These are phyloP conservation scores for Cheirogaleus major DNA, from an alignment of 2,797 vertebrate genomes.

Conservation along the genomic window DNA sequence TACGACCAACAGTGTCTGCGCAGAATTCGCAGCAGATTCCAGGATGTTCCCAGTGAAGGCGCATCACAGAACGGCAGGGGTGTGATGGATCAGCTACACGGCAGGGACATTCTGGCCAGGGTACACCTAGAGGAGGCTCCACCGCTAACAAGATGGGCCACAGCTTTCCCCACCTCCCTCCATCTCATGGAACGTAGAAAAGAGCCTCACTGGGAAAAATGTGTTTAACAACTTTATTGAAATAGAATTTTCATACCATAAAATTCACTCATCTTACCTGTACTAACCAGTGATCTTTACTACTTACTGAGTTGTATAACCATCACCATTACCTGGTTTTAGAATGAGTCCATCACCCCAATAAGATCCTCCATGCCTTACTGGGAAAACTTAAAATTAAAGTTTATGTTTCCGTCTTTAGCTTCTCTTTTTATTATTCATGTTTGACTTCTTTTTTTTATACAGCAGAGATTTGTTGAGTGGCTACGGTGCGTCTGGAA, in stretches of 20 bases:
- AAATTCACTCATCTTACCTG: neutral
- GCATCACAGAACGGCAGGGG: fast-evolving
- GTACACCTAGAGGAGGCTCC: too few species aligned
- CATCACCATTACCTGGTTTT: too few species aligned
- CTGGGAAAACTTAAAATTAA: neutral
- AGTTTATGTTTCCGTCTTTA: neutral
- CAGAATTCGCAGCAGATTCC: neutral
- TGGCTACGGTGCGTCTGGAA: too few species aligned
- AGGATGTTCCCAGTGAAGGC: fast-evolving
- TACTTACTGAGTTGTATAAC: neutral
- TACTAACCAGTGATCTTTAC: neutral
- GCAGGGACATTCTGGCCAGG: neutral
- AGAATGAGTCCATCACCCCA: neutral
- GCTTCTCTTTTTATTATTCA: neutral
- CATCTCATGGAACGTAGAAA: neutral
- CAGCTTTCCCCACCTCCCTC: neutral
- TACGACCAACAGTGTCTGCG: fast-evolving
- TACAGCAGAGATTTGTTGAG: neutral
- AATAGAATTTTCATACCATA: neutral
- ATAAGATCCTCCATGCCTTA: neutral
- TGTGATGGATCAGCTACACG: fast-evolving
- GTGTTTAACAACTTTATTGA: neutral
- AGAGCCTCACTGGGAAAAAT: neutral
- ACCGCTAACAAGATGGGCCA: neutral
- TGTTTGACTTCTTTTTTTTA: neutral